Percentiles rank a stretch among this genome's conserved stretches.
phyloP scores from a whole-genome alignment of 1,140 invertebrate species.

The Heterodera carotae region DNA sequence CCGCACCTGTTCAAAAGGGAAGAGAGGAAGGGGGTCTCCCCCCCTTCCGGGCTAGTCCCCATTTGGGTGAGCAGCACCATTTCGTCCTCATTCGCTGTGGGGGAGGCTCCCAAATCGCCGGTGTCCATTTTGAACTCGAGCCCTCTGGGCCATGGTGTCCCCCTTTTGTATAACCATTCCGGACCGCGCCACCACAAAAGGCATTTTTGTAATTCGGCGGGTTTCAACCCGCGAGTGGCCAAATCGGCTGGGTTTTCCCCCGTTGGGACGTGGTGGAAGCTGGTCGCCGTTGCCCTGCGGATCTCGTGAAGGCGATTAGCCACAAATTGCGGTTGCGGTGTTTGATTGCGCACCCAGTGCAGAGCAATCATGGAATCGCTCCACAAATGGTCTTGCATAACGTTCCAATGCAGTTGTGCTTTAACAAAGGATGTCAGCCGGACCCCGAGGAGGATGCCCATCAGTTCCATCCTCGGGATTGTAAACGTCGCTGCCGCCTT shows the following conservation, averaged over 20 bases:
- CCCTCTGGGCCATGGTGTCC: too few relatives aligned
- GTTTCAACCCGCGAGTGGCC: slow-evolving; percentile 21
- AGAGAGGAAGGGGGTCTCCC: too few relatives aligned
- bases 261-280: slow-evolving; percentile 40
- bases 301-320: slow-evolving; percentile 39
- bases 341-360: slow-evolving; percentile 19
- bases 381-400: slow-evolving; percentile 21
- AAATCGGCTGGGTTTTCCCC: slow-evolving; percentile 41
- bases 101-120: too few relatives aligned
- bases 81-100: too few relatives aligned
- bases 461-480: slow-evolving; percentile 44
- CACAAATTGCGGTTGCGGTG: slow-evolving; percentile 8
- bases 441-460: slow-evolving; percentile 27
- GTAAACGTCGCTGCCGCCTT: slow-evolving; percentile 15
- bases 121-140: too few relatives aligned
- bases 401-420: too few relatives aligned
- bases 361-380: slow-evolving; percentile 36
- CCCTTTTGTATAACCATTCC: too few relatives aligned
- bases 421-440: neutral
- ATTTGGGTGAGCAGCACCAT: too few relatives aligned
- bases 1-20: too few relatives aligned
- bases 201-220: too few relatives aligned
- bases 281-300: neutral
- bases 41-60: too few relatives aligned
- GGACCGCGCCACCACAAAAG: too few relatives aligned